Base-by-base conservation (phyloP, 2,888 invertebrate genomes). In the Himalopsyche anomala region DNA sequence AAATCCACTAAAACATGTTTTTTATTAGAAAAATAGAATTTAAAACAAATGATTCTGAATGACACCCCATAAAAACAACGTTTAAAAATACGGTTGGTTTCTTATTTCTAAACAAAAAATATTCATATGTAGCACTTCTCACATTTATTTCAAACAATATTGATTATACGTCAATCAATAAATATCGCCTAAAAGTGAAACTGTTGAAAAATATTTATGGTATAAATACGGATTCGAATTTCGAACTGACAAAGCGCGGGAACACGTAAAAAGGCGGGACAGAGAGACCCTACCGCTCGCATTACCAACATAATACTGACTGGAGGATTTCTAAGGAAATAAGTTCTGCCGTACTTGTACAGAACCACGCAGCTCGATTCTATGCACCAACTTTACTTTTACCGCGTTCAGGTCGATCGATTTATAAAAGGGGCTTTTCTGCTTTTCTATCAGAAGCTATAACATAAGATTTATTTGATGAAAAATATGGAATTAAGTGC, bases 271-370 rank as follows among this genome's bases (percentile, higher is more conserved):
- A 79, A 80, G 79, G 82, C 85, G 83, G 83, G 86, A 79, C 81
- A 54, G 28, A 84, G 19, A 83, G 81, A 81, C n/a, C 80, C 83
- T 84, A 81, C 86, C 86, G 62, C 81, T 40, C 62, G 38, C 83
- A 62, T 69, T 40, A 83, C 86, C 83, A 74, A 51, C 83, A 83
- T 80, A 81, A 83, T 80, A 86, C 86, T 83, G 81, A 85, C 55
- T 81, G 55, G 28, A 85, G 74, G 82, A 85, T 36, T 55, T 85
- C 36, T 19, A 51, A 81, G 81, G 19, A 69, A 56, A 15, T 36
- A 56, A 82, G 82, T 56, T 54, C 38, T 80, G 36, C 36, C 38
- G 51, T 9, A 19, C 54, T 45, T 51, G 54, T 19, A 51, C 79
- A 45, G 79, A 51, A 83, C 74, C 74, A 54, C 42, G 81, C n/a